Evolutionary conservation across 2,888 invertebrate genomes (phyloP), one percentile per base, ranked within the genome.

Genomic region (Acleris literana): DNA sequence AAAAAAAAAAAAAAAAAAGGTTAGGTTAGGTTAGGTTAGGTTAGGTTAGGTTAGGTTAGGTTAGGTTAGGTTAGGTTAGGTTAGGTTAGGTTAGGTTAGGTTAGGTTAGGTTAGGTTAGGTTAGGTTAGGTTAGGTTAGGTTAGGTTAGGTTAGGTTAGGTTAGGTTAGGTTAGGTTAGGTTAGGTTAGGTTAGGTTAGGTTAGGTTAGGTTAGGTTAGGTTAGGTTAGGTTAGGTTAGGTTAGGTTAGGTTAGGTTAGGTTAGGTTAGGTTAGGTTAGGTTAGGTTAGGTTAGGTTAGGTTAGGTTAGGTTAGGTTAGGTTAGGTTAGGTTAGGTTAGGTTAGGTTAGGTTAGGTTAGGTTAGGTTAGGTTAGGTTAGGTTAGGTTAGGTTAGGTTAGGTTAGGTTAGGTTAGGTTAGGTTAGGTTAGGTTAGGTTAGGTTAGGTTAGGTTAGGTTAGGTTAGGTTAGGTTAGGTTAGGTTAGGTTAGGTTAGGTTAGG

Each of bases 21-120:
- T 39, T 39, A 39, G 39, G 39, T 39, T 39, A 39, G 39, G 39
- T 39, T 39, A 39, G 39, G 39, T 39, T 39, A 39, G 39, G 52
- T 52, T 52, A 52, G 52, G 52, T 52, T 52, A 52, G 52, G 52
- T 52, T 52, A 52, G 52, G 52, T 52, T 52, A 52, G 52, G 52
- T 52, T 52, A 52, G 52, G 52, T 52, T 52, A 52, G 52, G 52
- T 52, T 52, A 52, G 49, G 49, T n/a, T 49, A 18, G 49, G n/a
- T 17, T 49, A 49, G 49, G n/a, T n/a, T 17, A 18, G 17, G 49
- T 17, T 49, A n/a, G 49, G 17, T 18, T 49, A 18, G 49, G 49
- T 49, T 18, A 18, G 54, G 54, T 25, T 22, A 25, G 16, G 29
- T 49, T 49, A 39, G 39, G 39, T 39, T 39, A 39, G 39, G 39